Conservation (phyloP, 2,888 invertebrate species). For the Scaptomyza cyrtandrae region DNA sequence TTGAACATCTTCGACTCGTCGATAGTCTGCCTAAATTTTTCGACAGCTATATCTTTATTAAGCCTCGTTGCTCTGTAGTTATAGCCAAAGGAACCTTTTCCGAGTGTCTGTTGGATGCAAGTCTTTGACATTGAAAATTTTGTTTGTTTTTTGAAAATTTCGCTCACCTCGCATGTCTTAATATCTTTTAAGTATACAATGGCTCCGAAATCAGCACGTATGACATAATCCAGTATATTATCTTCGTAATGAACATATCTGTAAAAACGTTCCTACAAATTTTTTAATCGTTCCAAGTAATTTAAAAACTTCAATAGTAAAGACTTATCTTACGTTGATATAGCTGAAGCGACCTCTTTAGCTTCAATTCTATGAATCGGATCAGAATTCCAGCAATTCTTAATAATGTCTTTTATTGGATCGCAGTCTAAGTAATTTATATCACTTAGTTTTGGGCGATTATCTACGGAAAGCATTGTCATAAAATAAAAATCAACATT, state of each 20-base stretch:
- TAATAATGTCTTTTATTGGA: not conserved
- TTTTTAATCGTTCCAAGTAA: too few species aligned
- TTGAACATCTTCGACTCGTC: not conserved
- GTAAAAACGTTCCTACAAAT: not conserved
- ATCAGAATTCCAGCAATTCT: not conserved
- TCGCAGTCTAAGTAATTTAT: not conserved
- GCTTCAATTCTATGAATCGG: not conserved
- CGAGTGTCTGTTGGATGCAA: not conserved
- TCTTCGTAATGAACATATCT: too few species aligned
- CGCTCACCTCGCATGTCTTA: not conserved
- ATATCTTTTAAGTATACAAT: not conserved
- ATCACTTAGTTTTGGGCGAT: not conserved
- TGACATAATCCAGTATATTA: not conserved
- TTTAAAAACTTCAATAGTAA: too few species aligned
- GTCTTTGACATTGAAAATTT: too few species aligned
- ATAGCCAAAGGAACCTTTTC: not conserved
- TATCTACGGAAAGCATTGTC: conserved; percentile 1
- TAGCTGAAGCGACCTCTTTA: not conserved
- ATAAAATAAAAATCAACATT: not conserved
- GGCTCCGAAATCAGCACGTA: not conserved
- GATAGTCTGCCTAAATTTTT: not conserved
- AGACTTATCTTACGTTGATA: too few species aligned
- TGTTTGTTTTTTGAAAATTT: too few species aligned
- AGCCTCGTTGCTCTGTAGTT: not conserved
- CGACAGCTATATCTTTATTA: not conserved